Evolutionary conservation across 2,888 invertebrate genomes (phyloP).

Genomic region (Torymus texanus): DNA sequence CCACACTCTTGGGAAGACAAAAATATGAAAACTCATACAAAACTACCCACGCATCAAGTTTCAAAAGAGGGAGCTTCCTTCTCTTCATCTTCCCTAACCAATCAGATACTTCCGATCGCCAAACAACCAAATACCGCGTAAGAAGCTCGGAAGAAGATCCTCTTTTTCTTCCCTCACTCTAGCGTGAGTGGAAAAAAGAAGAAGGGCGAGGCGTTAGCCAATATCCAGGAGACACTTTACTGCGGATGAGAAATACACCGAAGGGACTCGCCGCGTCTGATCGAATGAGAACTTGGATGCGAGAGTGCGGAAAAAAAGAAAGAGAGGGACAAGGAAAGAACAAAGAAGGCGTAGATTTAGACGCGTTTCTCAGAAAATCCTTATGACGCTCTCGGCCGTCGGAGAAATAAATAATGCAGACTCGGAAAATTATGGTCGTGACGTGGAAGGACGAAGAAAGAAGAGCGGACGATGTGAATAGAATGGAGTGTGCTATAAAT

Average conservation of each 20-base stretch:
- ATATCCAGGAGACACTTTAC: slow-evolving; percentile 30
- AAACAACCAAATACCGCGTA: slow-evolving; percentile 26
- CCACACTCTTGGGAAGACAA: too few species aligned
- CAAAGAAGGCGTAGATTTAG: not conserved
- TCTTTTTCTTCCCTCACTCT: not conserved
- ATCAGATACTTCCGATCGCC: slow-evolving; percentile 8
- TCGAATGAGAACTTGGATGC: slow-evolving; percentile 6
- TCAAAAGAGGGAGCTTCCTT: too few species aligned
- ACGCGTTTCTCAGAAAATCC: not conserved
- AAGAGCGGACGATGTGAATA: too few species aligned
- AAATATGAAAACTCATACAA: too few species aligned
- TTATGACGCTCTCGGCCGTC: too few species aligned
- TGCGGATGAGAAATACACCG: slow-evolving; percentile 32
- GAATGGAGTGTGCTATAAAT: too few species aligned
- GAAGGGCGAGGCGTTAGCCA: slow-evolving; percentile 19
- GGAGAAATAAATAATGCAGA: not conserved
- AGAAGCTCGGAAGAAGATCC: not conserved
- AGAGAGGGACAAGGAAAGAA: not conserved
- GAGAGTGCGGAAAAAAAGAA: not conserved
- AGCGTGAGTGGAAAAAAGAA: slow-evolving; percentile 9
- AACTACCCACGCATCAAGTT: too few species aligned
- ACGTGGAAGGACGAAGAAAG: too few species aligned
- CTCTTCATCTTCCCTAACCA: not conserved
- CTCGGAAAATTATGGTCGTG: not conserved
- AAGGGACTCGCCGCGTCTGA: slow-evolving; percentile 10